Conservation (phyloP, 1,140 invertebrate species). For the Zophobas morio region DNA sequence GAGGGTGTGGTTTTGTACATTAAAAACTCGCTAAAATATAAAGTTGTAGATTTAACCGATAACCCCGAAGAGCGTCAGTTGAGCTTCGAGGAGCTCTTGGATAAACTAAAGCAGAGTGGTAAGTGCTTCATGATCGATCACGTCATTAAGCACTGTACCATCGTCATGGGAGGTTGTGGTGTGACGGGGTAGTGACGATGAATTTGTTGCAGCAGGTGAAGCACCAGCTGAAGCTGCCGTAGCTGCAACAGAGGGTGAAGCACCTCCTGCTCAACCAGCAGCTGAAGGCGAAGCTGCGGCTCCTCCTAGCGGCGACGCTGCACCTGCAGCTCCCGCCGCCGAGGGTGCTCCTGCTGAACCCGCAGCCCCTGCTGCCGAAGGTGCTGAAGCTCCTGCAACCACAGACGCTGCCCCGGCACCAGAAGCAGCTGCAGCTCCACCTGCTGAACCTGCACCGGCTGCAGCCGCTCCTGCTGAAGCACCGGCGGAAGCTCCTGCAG, state of each 20-base stretch:
- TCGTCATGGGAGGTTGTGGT: background rate
- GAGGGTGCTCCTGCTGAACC: constrained; percentile 65
- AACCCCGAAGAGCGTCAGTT: constrained; percentile 52
- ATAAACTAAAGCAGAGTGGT: constrained; percentile 27
- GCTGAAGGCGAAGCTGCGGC: constrained; percentile 49
- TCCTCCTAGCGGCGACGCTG: constrained; percentile 62
- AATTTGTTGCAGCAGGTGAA: background rate
- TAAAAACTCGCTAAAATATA: constrained; percentile 61
- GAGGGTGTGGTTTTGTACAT: constrained; percentile 60
- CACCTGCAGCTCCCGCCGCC: constrained; percentile 65
- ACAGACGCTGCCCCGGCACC: constrained; percentile 51
- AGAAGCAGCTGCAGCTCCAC: constrained; percentile 43
- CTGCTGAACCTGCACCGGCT: constrained; percentile 50
- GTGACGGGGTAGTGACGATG: background rate
- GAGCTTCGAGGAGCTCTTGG: constrained; percentile 47
- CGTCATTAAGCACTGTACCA: constrained; percentile 21
- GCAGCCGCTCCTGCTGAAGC: constrained; percentile 49
- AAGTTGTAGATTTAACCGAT: constrained; percentile 60
- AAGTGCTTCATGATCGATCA: constrained; percentile 20
- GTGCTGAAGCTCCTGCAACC: constrained; percentile 55
- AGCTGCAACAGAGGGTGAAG: constrained; percentile 59
- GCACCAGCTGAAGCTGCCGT: background rate
- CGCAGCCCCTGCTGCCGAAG: constrained; percentile 64
- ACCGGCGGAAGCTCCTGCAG: constrained; percentile 43
- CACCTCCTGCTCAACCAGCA: background rate